These are phyloP conservation scores for Lasioglossum baleicum DNA, from an alignment of 1,140 invertebrate genomes.

Conservation along the genomic window DNA sequence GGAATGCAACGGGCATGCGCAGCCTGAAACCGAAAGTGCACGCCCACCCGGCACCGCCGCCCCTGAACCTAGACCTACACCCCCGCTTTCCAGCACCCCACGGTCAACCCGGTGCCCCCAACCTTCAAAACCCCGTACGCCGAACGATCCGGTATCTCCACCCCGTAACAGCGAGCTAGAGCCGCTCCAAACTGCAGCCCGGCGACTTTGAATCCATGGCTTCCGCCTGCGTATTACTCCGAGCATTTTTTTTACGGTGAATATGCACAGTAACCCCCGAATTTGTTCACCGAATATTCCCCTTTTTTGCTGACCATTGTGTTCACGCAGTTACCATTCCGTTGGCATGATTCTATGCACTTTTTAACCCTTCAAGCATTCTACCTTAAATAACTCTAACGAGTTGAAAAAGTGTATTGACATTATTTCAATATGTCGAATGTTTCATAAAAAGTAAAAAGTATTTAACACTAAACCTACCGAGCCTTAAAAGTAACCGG, in stretches of 20 bases:
- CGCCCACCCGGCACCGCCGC: conserved; percentile 72
- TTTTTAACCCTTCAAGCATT: no score
- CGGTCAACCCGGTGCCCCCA: conserved; percentile 76
- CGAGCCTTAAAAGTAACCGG: no score
- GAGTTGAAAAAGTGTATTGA: no score
- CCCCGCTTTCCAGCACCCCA: conserved; percentile 68
- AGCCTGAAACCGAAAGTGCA: conserved; percentile 77
- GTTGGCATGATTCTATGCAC: no score
- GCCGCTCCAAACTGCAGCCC: not conserved
- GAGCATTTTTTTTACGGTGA: not conserved
- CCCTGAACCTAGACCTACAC: conserved; percentile 77
- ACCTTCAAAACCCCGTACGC: conserved; percentile 69
- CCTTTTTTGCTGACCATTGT: no score
- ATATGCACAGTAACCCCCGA: no score
- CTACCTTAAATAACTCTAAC: no score
- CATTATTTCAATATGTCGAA: no score
- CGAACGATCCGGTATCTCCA: conserved; percentile 22
- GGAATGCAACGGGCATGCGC: conserved; percentile 66
- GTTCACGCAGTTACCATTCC: no score
- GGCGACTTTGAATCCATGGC: conserved; percentile 34
- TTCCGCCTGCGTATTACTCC: not conserved
- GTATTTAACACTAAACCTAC: no score
- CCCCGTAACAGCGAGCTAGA: not conserved
- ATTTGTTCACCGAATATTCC: no score
- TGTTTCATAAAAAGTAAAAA: no score